Evolutionary conservation across 1,140 invertebrate species (phyloP).

Genomic region (Papilio dardanus): DNA sequence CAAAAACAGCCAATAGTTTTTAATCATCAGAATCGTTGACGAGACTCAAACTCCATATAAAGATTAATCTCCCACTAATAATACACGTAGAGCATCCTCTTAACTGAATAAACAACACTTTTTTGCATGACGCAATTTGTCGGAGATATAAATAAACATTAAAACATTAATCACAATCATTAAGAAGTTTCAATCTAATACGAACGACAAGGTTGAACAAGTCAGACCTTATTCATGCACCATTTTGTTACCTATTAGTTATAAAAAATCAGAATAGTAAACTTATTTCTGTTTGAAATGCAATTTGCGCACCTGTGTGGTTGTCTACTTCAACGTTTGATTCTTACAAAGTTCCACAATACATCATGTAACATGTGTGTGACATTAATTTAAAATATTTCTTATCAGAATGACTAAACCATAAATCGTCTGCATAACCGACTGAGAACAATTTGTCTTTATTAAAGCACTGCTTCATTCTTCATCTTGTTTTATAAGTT

Average conservation of each 20-base stretch:
- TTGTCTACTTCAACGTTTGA: neutral
- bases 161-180: slow-evolving; percentile 9
- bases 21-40: neutral
- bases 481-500: neutral
- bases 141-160: neutral
- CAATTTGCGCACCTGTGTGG: neutral
- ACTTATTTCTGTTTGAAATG: neutral
- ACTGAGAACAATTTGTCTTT: slow-evolving; percentile 10
- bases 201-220: slow-evolving; percentile 7
- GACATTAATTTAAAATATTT: neutral
- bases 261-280: neutral
- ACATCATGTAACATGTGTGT: neutral
- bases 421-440: neutral
- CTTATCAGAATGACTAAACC: neutral
- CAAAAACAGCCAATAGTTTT: slow-evolving; percentile 13
- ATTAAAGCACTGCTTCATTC: neutral
- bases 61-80: slow-evolving; percentile 1
- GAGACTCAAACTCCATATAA: neutral
- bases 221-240: neutral
- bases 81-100: neutral
- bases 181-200: slow-evolving; percentile 11
- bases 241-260: neutral
- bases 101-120: slow-evolving; percentile 16
- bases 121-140: slow-evolving; percentile 11
- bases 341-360: slow-evolving; percentile 1